Base-by-base conservation (phyloP, 2,113 vertebrate species). In the Calonectris borealis region DNA sequence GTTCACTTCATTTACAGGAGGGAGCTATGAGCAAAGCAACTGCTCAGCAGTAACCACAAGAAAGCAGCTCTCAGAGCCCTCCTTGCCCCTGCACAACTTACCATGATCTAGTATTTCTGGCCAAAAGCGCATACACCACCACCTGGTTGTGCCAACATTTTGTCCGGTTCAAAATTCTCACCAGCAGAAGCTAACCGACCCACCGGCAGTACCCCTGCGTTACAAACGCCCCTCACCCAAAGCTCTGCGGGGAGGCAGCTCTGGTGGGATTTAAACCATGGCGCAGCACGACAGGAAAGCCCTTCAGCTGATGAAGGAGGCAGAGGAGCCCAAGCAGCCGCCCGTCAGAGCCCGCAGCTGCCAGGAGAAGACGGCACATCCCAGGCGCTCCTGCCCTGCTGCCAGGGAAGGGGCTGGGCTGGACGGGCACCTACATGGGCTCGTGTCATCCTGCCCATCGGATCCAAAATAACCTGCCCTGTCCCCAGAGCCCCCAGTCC, bases 261-360 rank as follows among this genome's bases (percentile, higher is more conserved):
- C 72, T 36, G 36, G 76, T 60, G 93, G 90, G 90, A 87, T 88
- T 95, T 81, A 93, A 85, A 83, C 9, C 73, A 32, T 8, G 2
- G 48, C 7, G 78, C 26, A 88, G 75, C 65, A 32, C 1, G 13
- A 38, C 18, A 31, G 61, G 40, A 76, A 52, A 93, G 76, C 36
- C 38, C 77, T 93, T 85, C 55, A 75, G 94, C 57, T 69, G 85
- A 88, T 19, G 70, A 89, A 75, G 1, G n/a, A 81, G 92, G 85
- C 73, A 69, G 46, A 49, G 36, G 80, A 91, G 52, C 25, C 60
- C 88, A 29, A 85, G 62, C 34, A 86, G 79, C 34, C 2, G 1
- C 55, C 71, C 19, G 1, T 60, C 44, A 81, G 78, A 40, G 11
- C 51, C 40, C 0, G 2, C 54, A 51, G 78, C 61, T 82, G n/a